Conservation (phyloP, 2,113 vertebrate genomes). For the Junco hyemalis region DNA sequence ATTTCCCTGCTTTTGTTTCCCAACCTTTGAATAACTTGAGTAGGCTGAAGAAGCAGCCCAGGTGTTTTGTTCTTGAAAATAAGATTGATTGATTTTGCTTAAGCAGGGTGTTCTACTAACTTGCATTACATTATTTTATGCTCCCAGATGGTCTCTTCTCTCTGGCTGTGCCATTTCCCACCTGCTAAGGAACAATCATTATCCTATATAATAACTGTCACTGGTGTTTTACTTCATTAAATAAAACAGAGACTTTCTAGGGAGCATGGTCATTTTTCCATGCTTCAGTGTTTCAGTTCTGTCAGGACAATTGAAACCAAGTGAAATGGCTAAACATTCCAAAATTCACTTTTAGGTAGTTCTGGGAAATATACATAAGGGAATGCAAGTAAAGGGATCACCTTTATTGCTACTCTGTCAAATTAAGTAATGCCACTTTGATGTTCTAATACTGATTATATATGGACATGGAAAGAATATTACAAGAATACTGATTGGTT, state of each 20-base stretch:
- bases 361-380: neutral
- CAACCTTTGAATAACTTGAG: slow-evolving; percentile 20
- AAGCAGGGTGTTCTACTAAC: neutral
- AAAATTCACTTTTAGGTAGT: neutral
- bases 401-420: neutral
- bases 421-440: slow-evolving; percentile 18
- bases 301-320: neutral
- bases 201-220: neutral
- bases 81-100: neutral
- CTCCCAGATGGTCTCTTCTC: neutral
- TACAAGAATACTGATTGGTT: neutral
- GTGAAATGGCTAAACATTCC: neutral
- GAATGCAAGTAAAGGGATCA: neutral
- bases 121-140: neutral
- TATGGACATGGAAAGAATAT: neutral
- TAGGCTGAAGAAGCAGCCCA: slow-evolving; percentile 19
- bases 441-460: neutral
- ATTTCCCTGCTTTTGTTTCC: neutral
- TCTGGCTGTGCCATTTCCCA: neutral
- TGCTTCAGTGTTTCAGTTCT: neutral
- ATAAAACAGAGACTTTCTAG: neutral
- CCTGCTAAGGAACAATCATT: neutral
- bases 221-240: neutral
- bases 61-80: slow-evolving; percentile 38
- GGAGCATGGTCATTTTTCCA: neutral